Evolutionary conservation across 2,113 vertebrate genomes (phyloP), one percentile per base, ranked within the genome.

Genomic region (Cranoglanis bouderius): DNA sequence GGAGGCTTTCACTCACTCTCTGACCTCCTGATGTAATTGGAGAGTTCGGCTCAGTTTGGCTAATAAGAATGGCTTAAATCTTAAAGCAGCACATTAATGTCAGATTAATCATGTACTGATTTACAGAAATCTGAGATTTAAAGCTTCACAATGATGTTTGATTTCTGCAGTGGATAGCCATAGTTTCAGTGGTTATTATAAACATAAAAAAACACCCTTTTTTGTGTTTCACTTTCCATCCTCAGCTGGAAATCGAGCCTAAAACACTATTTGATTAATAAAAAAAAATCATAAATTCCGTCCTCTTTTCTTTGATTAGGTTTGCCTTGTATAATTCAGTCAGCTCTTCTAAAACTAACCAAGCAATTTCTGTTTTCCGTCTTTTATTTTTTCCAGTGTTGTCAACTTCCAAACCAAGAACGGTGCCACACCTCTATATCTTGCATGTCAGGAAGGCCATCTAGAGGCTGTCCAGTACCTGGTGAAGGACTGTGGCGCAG

Each of bases 371-470:
- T 83, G n/a, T 19, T 89, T 65, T 49, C 6, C n/a, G 35, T 89
- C 2, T 84, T 89, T 87, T 85, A 85, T 77, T 83, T 90, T 89
- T 89, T 88, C 0, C 95, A 99, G 98, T 49, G 95, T 97, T 77
- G 96, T 99, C 93, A 97, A 98, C 93, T 95, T 96, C 91, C 98
- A 98, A 96, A 99, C 97, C 91, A 97, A 98, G 95, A 98, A 97
- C 0, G 98, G 98, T 97, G 98, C 98, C 97, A 99, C 98, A 40
- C 97, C 98, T 6, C 96, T 99, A 91, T 99, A 99, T 95, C 96
- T 99, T 95, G 97, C 98, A 88, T 99, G 98, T 95, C 98, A 99
- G 95, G 98, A 99, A 94, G 98, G 98, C 91, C 98, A 99, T 93
- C 94, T 99, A 94, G 98, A 99, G 91, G 96, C 96, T 82, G 96